Evolutionary conservation across 2,797 vertebrate species (phyloP), one percentile per base, ranked within the genome.

Genomic region (Pipistrellus kuhlii): DNA sequence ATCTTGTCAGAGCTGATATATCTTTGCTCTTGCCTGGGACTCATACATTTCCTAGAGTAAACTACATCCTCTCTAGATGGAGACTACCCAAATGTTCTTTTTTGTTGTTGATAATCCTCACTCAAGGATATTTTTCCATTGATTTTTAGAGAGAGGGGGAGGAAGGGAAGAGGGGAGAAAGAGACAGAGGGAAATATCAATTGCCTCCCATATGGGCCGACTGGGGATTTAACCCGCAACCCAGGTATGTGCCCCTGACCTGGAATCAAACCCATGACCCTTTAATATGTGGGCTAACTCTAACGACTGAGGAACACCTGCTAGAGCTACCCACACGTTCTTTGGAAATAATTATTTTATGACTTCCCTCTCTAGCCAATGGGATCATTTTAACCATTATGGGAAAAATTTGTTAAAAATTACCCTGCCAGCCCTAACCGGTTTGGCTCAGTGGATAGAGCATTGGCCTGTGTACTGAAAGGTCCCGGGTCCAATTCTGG

Each of bases 261-360:
- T 64, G 62, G 62, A 64, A 64, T 64, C 30, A n/a, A n/a, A 64
- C 62, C 62, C 6, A 17, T n/a, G 14, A 17, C 14, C 30, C 62
- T 64, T 64, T 7, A n/a, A 30, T n/a, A n/a, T 7, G 15, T n/a
- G 62, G 62, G 62, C 7, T n/a, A 14, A 64, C 62, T 64, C 27
- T 64, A 64, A n/a, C 30, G 1, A n/a, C 30, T n/a, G 30, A n/a
- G 30, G 13, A 64, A n/a, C 14, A 64, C 30, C 62, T 7, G 27
- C 30, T 30, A 17, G 62, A n/a, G 48, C 80, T 89, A 76, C 57
- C 35, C 46, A 14, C 77, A 1, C 57, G 27, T 64, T 90, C 25
- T 85, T 81, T 85, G 64, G 30, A 95, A 87, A 68, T 81, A 59
- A 35, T 73, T 75, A 35, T 77, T 96, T 94, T 86, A 21, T 62